Conservation (phyloP, 2,797 vertebrate genomes). For the Discoglossus pictus region DNA sequence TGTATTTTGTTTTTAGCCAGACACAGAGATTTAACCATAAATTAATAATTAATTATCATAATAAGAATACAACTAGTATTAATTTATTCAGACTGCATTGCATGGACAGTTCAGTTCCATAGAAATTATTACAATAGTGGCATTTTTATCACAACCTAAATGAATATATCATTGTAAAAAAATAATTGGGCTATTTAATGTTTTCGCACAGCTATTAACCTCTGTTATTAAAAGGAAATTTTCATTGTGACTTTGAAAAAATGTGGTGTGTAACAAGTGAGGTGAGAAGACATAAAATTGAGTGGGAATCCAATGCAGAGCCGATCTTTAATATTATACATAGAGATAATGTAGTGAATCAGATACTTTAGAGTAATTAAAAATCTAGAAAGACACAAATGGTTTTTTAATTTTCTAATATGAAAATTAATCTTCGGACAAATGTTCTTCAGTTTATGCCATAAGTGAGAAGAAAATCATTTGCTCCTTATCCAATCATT, state of each 20-base stretch:
- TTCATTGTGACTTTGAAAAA: conserved; percentile 8
- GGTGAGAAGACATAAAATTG: not conserved
- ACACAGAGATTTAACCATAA: too few relatives aligned
- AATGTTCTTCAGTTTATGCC: conserved; percentile 52
- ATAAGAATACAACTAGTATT: too few relatives aligned
- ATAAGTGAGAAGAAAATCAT: conserved; percentile 59
- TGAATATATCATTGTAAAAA: not conserved
- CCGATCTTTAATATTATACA: not conserved
- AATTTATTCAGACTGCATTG: too few relatives aligned
- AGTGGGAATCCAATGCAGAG: not conserved
- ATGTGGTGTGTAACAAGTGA: not conserved
- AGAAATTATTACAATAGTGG: too few relatives aligned
- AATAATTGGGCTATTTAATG: not conserved
- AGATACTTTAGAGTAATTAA: conserved; percentile 10
- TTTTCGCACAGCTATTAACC: not conserved
- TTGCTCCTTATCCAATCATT: conserved; percentile 61
- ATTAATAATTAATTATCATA: too few relatives aligned
- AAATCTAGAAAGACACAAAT: conserved; percentile 40
- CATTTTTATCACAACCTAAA: not conserved
- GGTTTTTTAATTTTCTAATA: conserved; percentile 52
- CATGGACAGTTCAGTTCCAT: too few relatives aligned
- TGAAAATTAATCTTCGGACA: conserved; percentile 43
- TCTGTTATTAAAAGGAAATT: conserved; percentile 5
- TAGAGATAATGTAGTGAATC: conserved; percentile 2
- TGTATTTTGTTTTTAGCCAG: too few relatives aligned